Evolutionary conservation across 1,140 invertebrate genomes (phyloP), one percentile per base, ranked within the genome.

Genomic region (Formica selysi): DNA sequence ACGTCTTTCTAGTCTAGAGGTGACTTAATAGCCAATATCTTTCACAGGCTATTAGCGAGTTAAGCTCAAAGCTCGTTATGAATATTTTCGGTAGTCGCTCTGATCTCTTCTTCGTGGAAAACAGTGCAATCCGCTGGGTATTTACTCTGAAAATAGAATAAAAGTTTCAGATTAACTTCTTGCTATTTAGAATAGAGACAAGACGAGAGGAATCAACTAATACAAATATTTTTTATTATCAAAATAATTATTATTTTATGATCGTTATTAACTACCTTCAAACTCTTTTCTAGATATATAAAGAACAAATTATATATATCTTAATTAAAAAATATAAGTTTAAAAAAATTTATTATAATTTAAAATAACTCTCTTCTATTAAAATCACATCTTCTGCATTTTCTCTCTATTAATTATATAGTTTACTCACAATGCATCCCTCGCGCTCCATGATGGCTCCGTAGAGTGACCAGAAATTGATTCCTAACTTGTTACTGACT

Each of bases 31-130:
- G 76, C 74, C 44, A 87, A 88, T 76, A 62, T 89, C 76, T 86
- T 29, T 89, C 87, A 88, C 86, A 76, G 41, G 5, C n/a, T 32
- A 38, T 68, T 64, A 85, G 29, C 29, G 1, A 41, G 13, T 13
- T 48, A 67, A 57, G 48, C 74, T 93, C 96, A 97, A 87, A 97
- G 95, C 95, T 98, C 97, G 92, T 96, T 98, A 93, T 98, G 97
- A 89, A 96, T 95, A 78, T 97, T 97, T 95, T 98, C 97, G 41
- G 97, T 90, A 36, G 97, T 98, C 22, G 97, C 97, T 96, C 96
- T 97, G 32, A 97, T 94, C 94, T 98, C 97, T 93, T 98, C 97
- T 93, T 97, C 96, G 91, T 98, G 97, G 94, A 97, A 98, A 2
- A 96, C 96, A 38, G 96, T 96, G 90, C 97, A 98, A 70, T 97